These are phyloP conservation scores for Luffia ferchaultella DNA, from an alignment of 2,888 invertebrate species.

Conservation along the genomic window DNA sequence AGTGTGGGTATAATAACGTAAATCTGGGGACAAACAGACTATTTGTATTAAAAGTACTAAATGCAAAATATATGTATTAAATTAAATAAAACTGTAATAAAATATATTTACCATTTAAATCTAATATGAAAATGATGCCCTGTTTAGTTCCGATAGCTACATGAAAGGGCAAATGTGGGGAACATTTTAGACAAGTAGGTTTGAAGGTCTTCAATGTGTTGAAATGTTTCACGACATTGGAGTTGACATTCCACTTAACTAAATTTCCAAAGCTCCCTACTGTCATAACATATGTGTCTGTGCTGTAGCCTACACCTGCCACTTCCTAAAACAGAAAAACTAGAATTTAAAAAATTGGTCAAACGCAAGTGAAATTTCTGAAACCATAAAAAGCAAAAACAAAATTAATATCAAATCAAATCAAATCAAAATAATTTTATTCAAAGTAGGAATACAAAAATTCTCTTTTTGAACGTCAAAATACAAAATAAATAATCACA, in stretches of 20 bases:
- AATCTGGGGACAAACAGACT: no score
- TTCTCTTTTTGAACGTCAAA: no score
- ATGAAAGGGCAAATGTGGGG: conserved; percentile 33
- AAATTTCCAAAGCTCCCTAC: conserved; percentile 52
- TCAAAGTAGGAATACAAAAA: no score
- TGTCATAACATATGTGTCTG: conserved; percentile 47
- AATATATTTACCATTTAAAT: conserved; percentile 34
- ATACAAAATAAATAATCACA: no score
- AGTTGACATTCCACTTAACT: conserved; percentile 59
- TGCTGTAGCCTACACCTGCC: conserved; percentile 51
- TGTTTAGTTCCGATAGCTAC: conserved; percentile 56
- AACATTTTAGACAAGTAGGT: conserved; percentile 41
- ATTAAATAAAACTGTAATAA: no score
- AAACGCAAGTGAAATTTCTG: background rate
- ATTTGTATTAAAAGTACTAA: no score
- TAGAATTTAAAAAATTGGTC: background rate
- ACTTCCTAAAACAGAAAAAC: conserved; percentile 39
- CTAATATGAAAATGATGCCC: conserved; percentile 45
- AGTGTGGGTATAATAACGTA: no score
- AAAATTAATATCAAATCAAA: background rate
- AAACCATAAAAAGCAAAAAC: background rate
- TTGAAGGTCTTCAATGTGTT: conserved; percentile 32
- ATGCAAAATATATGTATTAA: no score
- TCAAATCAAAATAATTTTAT: no score
- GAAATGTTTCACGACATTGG: conserved; percentile 48